Base-by-base conservation (phyloP, 1,140 invertebrate species). In the Bombus soroeensis region DNA sequence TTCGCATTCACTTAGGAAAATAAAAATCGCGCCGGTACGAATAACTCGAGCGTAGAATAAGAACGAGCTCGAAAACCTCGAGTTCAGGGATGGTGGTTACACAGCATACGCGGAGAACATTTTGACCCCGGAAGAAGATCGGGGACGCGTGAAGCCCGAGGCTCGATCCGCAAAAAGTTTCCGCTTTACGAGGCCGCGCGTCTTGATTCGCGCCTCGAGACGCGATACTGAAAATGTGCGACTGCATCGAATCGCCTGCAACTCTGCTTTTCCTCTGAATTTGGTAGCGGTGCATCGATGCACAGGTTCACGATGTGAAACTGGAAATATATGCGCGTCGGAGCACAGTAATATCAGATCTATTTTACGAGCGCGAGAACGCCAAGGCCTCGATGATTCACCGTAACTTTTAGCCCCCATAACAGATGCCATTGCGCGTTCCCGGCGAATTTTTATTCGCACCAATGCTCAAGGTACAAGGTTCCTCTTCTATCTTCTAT, bases 361-460 rank as follows among this genome's bases (percentile, higher is more conserved):
- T 83, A 70, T 71, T 84, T 84, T 84, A 79, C 75, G 64, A 62
- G 64, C 41, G 12, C 34, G 15, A 32, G 32, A 62, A 64, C 34
- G 80, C 70, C 59, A 74, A 53, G 22, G 28, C 47, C 37, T 12
- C 34, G 62, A 84, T 84, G 47, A 84, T 84, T 84, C 82, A 59
- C 37, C 37, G 37, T 79, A 43, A 83, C 47, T 71, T 84, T 84
- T 70, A 79, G 47, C 64, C 34, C 13, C n/a, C 47, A 43, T 70
- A 71, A 79, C 47, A 22, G 39, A 22, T n/a, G n/a, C n/a, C 74
- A 57, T 70, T 39, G 59, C 53, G 39, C 80, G 70, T 59, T 73
- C 68, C 18, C 10, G 3, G 10, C 12, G n/a, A 84, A 71, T 71
- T 70, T 84, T 84, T 71, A 84, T 82, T 74, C 70, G 47, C 37